Conservation (phyloP, 2,888 invertebrate species). For the Cantharis rufa region DNA sequence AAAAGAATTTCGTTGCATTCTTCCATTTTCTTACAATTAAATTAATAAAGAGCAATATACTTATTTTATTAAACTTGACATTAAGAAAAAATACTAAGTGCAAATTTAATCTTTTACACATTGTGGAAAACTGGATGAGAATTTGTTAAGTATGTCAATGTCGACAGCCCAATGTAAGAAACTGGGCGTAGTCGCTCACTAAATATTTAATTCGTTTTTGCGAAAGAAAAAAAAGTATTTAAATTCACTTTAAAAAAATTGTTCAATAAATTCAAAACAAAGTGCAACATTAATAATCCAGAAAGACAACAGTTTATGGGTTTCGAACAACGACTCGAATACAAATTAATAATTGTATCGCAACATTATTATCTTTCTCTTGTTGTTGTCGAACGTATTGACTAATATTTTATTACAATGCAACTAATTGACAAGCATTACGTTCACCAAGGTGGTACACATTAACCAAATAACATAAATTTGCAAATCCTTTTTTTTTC, state of each 20-base stretch:
- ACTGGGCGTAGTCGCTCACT: constrained; percentile 4
- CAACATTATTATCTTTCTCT: constrained; percentile 27
- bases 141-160: constrained; percentile 8
- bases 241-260: not conserved
- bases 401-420: constrained; percentile 27
- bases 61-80: not conserved
- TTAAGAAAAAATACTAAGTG: not conserved
- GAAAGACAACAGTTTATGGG: constrained; percentile 22
- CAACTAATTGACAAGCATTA: constrained; percentile 27
- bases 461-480: constrained; percentile 7
- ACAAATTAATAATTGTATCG: constrained; percentile 26
- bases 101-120: not conserved
- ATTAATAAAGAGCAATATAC: not conserved
- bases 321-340: constrained; percentile 24
- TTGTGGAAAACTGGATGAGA: not conserved
- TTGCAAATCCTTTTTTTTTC: not conserved
- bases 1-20: not conserved
- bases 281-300: constrained; percentile 27
- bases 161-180: not conserved
- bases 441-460: constrained; percentile 23
- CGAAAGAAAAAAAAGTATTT: not conserved
- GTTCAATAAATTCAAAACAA: constrained; percentile 12
- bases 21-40: not conserved
- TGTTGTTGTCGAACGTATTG: constrained; percentile 27
- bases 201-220: not conserved